phyloP scores from a whole-genome alignment of 2,113 vertebrate species.

The Nettapus auritus region DNA sequence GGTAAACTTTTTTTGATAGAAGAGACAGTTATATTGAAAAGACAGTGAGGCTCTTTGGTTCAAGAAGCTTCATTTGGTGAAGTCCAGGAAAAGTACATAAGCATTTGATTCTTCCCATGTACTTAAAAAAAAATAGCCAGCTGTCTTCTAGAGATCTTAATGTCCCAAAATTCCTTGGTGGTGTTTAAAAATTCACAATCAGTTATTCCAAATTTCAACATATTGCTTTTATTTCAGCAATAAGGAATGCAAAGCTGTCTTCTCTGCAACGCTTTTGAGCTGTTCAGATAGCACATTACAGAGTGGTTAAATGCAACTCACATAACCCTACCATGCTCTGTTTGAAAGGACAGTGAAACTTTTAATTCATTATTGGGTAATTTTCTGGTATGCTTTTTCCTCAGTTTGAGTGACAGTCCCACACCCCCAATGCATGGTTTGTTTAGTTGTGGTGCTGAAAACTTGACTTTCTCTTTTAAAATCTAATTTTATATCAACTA shows the following conservation, averaged over 20 bases:
- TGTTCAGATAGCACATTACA: slow-evolving; percentile 14
- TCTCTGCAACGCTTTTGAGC: slow-evolving; percentile 35
- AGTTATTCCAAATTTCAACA: neutral
- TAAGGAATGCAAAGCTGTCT: slow-evolving; percentile 47
- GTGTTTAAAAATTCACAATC: neutral
- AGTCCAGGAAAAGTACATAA: neutral
- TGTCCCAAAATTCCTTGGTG: neutral
- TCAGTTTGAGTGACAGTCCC: neutral
- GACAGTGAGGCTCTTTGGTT: neutral
- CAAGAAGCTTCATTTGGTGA: neutral
- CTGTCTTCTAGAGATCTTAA: neutral
- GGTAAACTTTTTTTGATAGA: neutral
- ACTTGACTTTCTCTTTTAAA: neutral
- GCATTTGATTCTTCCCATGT: neutral
- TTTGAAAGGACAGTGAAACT: slow-evolving; percentile 34
- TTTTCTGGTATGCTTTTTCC: slow-evolving; percentile 41
- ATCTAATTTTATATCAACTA: neutral
- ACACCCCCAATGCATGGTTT: neutral
- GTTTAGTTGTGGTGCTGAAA: neutral
- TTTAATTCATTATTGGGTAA: slow-evolving; percentile 30
- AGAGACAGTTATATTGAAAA: slow-evolving; percentile 11
- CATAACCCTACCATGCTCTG: slow-evolving; percentile 4
- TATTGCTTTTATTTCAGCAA: slow-evolving; percentile 18
- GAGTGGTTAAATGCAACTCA: slow-evolving; percentile 10
- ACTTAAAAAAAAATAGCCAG: neutral